Percentiles rank a stretch among this genome's conserved stretches.
Evolutionary conservation across 2,888 invertebrate genomes (phyloP).

Genomic region (Nomada ferruginata): DNA sequence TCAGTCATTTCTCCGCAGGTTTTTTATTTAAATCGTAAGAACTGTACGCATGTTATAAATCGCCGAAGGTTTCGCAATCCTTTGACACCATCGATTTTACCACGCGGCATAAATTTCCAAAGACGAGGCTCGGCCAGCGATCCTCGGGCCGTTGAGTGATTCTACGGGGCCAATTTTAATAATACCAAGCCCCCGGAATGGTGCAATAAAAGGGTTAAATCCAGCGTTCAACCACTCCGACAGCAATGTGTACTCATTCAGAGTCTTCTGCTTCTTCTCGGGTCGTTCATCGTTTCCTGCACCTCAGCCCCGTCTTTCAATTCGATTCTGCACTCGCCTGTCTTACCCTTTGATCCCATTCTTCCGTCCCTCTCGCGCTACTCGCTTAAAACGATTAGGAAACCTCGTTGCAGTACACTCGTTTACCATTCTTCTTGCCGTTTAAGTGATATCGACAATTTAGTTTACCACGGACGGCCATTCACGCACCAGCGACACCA

Average conservation of each 20-base stretch:
- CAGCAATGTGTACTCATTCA: constrained; percentile 57
- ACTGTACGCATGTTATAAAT: too few species aligned
- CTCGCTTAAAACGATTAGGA: constrained; percentile 36
- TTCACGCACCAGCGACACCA: background rate
- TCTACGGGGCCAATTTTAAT: constrained; percentile 61
- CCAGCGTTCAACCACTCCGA: constrained; percentile 55
- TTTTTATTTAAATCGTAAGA: too few species aligned
- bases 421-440: constrained; percentile 4
- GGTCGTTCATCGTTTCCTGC: constrained; percentile 19
- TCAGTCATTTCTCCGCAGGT: too few species aligned
- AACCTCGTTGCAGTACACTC: background rate
- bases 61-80: too few species aligned
- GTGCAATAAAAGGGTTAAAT: constrained; percentile 57
- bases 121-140: constrained; percentile 59
- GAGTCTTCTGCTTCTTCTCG: constrained; percentile 20
- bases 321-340: constrained; percentile 48
- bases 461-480: background rate
- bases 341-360: constrained; percentile 37
- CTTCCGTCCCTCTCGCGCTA: constrained; percentile 29
- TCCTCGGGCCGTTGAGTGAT: constrained; percentile 70
- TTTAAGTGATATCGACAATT: constrained; percentile 22
- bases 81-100: too few species aligned
- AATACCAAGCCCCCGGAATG: constrained; percentile 14
- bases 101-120: constrained; percentile 3
- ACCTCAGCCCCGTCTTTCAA: constrained; percentile 39